Conservation (phyloP, 2,797 vertebrate species). For the Loris lydekkerianus region DNA sequence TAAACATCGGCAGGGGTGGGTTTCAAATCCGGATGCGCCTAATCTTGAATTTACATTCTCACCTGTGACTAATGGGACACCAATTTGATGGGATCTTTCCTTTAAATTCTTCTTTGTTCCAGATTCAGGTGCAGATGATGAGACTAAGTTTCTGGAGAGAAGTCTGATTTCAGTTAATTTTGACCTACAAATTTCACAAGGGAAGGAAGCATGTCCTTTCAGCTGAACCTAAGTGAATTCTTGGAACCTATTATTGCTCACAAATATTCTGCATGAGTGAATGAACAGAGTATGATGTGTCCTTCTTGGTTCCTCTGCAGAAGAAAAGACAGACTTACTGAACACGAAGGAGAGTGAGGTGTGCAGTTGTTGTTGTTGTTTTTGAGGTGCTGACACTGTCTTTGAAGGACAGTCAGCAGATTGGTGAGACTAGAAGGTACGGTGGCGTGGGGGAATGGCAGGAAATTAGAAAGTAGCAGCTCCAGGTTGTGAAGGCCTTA, state of each 20-base stretch:
- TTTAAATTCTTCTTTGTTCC: background rate
- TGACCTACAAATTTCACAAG: background rate
- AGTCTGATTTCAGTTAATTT: constrained; percentile 47
- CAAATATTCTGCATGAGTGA: background rate
- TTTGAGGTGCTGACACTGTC: background rate
- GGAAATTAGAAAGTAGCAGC: background rate
- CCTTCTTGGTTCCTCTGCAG: background rate
- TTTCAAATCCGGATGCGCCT: background rate
- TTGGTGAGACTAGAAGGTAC: background rate
- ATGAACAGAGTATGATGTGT: background rate
- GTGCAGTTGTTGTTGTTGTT: background rate
- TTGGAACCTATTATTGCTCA: background rate
- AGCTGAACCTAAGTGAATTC: background rate
- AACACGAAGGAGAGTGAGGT: background rate
- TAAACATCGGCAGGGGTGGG: background rate
- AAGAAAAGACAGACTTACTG: background rate
- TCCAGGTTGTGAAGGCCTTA: background rate
- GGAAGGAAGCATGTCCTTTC: background rate
- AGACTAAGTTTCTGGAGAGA: constrained; percentile 18
- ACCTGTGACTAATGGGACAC: background rate
- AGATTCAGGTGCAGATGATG: background rate
- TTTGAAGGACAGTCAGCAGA: background rate
- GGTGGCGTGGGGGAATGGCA: background rate
- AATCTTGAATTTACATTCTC: background rate
- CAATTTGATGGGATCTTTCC: background rate